A percentile compares a stretch with the other conserved stretches of the same genome.
These are phyloP conservation scores for Myopa testacea DNA, from an alignment of 2,888 invertebrate genomes.

Conservation along the genomic window DNA sequence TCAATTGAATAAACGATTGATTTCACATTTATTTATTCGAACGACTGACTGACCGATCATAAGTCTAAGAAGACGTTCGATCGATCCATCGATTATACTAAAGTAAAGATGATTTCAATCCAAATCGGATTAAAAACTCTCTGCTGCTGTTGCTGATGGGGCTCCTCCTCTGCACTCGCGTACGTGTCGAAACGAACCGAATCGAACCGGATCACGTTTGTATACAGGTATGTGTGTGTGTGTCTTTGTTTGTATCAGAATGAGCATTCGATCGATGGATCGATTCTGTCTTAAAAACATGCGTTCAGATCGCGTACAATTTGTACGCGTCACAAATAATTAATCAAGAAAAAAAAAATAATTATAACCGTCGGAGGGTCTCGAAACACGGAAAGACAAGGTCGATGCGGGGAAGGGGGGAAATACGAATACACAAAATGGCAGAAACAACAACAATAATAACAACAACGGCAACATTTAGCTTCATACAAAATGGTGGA, in stretches of 20 bases:
- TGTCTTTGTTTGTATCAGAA: neutral
- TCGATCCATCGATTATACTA: neutral
- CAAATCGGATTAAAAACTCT: constrained; percentile 4
- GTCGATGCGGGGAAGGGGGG: neutral
- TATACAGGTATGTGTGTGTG: neutral
- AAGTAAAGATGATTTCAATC: neutral
- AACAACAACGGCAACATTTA: neutral
- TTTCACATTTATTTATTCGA: neutral
- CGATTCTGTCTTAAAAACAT: neutral
- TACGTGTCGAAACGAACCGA: neutral
- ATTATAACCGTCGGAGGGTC: constrained; percentile 46
- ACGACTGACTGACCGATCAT: neutral
- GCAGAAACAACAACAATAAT: too few species aligned
- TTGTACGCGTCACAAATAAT: constrained; percentile 66
- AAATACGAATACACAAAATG: too few species aligned
- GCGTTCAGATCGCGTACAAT: constrained; percentile 4
- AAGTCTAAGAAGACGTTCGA: neutral
- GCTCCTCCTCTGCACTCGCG: neutral
- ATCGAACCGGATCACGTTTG: constrained; percentile 1
- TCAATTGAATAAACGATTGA: neutral
- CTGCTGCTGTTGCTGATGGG: neutral
- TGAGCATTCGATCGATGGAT: neutral
- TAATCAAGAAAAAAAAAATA: constrained; percentile 65
- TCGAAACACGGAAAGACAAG: constrained; percentile 47
- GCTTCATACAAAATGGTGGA: constrained; percentile 43